Evolutionary conservation across 2,113 vertebrate genomes (phyloP), one percentile per base, ranked within the genome.

Genomic region (Macquaria ambigua): DNA sequence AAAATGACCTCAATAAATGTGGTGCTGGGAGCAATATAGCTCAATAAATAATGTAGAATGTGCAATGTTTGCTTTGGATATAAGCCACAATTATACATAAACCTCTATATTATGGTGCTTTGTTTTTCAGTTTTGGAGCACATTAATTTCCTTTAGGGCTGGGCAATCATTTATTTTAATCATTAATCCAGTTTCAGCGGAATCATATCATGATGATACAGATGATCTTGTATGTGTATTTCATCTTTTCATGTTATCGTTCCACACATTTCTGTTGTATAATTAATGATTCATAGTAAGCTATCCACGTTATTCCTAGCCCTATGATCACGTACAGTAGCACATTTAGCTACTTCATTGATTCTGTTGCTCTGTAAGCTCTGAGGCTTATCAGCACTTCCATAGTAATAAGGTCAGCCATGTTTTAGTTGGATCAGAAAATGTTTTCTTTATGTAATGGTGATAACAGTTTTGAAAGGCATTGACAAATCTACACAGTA

Each of bases 11-110:
- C 66, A 58, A 67, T 83, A 67, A 71, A 74, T 43, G 59, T 25
- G 63, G 50, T 23, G n/a, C 53, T 68, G 25, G 64, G 31, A 66
- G 52, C 41, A 66, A 77, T 43, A 71, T 5, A 18, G 5, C 64
- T 43, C 34, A 63, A 64, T 80, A 70, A 83, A 74, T 69, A 67
- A 81, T 53, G 21, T 43, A 59, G n/a, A 62, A 31, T 34, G 28
- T 69, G 55, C 37, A 68, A 43, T 43, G 62, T 69, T 85, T 77
- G 55, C 28, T 73, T 84, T 86, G 28, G 50, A 71, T 56, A 8
- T 23, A 39, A 5, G 52, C 41, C 68, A 76, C 8, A 71, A 3
- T 79, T 79, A 28, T 31, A 69, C 23, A 58, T 20, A 72, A 64
- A 81, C 14, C 1, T 72, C 21, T 20, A 21, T n/a, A 77, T 73